phyloP scores from a whole-genome alignment of 2,113 vertebrate genomes.

The Chunga burmeisteri region DNA sequence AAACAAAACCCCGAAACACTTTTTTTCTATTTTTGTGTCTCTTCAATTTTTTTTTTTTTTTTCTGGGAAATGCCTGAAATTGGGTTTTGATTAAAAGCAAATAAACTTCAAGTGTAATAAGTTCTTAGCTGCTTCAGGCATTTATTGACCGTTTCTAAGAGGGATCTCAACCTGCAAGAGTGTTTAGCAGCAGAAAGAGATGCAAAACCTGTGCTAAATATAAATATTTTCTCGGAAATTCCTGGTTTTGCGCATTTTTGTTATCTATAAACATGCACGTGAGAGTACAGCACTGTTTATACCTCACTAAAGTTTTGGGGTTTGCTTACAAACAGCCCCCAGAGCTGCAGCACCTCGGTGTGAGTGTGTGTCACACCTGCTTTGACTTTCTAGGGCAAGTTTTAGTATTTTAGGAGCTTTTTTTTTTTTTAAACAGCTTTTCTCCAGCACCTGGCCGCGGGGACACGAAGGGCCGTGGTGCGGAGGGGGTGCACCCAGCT shows the following conservation, averaged over 20 bases:
- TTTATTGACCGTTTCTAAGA: neutral
- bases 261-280: rapidly evolving
- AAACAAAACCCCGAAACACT: rapidly evolving
- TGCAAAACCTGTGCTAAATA: rapidly evolving
- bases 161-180: too few relatives aligned
- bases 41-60: too few relatives aligned
- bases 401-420: rapidly evolving
- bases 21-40: too few relatives aligned
- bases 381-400: neutral
- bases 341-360: too few relatives aligned
- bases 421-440: neutral
- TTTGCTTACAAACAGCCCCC: rapidly evolving
- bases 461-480: too few relatives aligned
- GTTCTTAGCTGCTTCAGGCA: neutral
- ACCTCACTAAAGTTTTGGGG: rapidly evolving
- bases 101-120: rapidly evolving
- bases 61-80: rapidly evolving
- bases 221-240: neutral
- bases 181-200: neutral
- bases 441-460: too few relatives aligned
- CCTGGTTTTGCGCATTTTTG: neutral
- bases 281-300: rapidly evolving
- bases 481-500: too few relatives aligned
- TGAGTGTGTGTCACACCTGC: rapidly evolving
- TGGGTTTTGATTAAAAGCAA: neutral